Evolutionary conservation across 1,140 invertebrate genomes (phyloP).

Genomic region (Drosophila pallidifrons): DNA sequence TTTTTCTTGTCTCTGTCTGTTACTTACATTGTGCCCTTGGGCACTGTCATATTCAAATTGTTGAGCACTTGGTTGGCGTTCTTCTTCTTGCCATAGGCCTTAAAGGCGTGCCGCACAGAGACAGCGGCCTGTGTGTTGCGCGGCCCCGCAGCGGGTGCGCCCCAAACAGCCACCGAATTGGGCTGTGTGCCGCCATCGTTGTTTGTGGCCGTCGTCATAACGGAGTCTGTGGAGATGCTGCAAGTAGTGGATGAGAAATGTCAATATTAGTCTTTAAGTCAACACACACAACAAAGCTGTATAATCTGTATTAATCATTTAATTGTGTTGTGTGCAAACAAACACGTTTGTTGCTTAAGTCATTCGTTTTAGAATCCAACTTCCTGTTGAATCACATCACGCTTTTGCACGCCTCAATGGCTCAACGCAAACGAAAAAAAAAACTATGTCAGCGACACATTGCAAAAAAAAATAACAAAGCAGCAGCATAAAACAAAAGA

Average conservation of each 20-base stretch:
- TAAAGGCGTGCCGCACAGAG: conserved; percentile 93
- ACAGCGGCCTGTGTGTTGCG: conserved; percentile 90
- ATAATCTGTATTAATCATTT: background rate
- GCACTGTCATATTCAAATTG: conserved; percentile 95
- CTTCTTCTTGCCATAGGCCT: conserved; percentile 94
- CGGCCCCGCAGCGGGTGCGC: conserved; percentile 76
- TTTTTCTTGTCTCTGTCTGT: background rate
- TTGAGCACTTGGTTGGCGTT: conserved; percentile 93
- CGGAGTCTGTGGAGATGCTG: conserved; percentile 72
- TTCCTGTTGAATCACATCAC: conserved; percentile 25
- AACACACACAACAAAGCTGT: too few relatives aligned
- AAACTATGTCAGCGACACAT: conserved; percentile 74
- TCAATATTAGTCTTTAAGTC: background rate
- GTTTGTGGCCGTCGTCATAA: conserved; percentile 77
- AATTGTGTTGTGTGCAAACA: background rate
- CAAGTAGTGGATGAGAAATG: conserved; percentile 27
- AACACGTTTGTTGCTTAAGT: conserved; percentile 53
- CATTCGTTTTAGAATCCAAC: conserved; percentile 55
- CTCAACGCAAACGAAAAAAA: conserved; percentile 7
- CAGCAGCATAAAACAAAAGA: conserved; percentile 32
- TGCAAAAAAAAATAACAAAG: conserved; percentile 51
- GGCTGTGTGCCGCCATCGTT: conserved; percentile 82
- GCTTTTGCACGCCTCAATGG: conserved; percentile 46
- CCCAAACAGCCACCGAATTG: conserved; percentile 63
- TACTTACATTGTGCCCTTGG: conserved; percentile 96